These are phyloP conservation scores for Microplitis mediator DNA, from an alignment of 1,140 invertebrate species.

Conservation along the genomic window DNA sequence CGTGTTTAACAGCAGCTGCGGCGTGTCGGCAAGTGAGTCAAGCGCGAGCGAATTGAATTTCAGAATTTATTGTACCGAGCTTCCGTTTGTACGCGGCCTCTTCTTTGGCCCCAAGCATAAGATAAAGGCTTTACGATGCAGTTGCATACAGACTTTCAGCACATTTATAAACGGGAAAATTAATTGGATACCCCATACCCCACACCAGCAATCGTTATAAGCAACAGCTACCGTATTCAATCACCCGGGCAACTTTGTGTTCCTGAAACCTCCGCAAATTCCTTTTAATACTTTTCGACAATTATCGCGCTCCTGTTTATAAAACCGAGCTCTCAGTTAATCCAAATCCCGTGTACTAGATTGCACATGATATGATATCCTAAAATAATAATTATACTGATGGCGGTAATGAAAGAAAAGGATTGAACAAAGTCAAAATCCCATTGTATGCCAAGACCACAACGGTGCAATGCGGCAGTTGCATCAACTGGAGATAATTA, in stretches of 20 bases:
- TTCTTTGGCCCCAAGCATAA: slow-evolving; percentile 1
- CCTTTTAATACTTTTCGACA: no score
- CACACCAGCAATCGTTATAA: neutral
- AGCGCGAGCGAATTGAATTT: slow-evolving; percentile 56
- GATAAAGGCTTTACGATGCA: slow-evolving; percentile 8
- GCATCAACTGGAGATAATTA: slow-evolving; percentile 64
- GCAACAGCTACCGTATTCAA: neutral
- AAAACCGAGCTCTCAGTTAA: no score
- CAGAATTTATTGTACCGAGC: slow-evolving; percentile 61
- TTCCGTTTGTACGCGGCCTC: slow-evolving; percentile 48
- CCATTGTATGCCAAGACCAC: slow-evolving; percentile 6
- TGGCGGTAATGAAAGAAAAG: no score
- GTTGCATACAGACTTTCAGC: neutral
- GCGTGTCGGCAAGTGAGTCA: slow-evolving; percentile 15
- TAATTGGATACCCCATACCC: neutral
- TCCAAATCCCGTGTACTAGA: no score
- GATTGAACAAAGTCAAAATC: no score
- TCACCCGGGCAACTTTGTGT: neutral
- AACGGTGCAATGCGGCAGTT: slow-evolving; percentile 59
- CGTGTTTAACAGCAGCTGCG: slow-evolving; percentile 11
- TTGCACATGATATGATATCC: no score
- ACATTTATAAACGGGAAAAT: neutral
- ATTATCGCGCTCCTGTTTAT: no score
- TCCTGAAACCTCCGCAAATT: no score
- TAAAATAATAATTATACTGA: no score